These are phyloP conservation scores for Gortyna flavago DNA, from an alignment of 2,888 invertebrate genomes.

Conservation along the genomic window DNA sequence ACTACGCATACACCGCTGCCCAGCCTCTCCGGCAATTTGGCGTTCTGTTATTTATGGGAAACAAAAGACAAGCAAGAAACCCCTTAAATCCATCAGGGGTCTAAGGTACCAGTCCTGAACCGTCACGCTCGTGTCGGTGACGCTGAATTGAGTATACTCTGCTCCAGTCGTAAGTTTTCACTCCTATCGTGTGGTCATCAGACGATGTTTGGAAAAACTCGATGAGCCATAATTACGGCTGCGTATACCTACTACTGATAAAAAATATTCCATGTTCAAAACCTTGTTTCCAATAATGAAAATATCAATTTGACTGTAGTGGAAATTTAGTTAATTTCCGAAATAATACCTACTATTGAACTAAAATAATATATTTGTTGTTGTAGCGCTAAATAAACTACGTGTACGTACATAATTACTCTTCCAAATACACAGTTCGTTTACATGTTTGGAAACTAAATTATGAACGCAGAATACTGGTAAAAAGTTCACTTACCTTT, in stretches of 20 bases:
- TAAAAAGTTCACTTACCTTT: conserved; percentile 68
- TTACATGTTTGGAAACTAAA: background rate
- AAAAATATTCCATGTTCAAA: too few relatives aligned
- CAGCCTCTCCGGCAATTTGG: background rate
- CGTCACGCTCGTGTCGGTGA: background rate
- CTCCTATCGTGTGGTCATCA: background rate
- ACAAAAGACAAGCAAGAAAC: background rate
- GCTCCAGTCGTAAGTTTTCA: background rate
- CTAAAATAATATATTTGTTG: too few relatives aligned
- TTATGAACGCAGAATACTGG: background rate
- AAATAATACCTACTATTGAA: background rate
- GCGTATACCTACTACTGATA: too few relatives aligned
- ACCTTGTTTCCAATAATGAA: too few relatives aligned
- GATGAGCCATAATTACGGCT: too few relatives aligned
- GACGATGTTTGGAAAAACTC: too few relatives aligned
- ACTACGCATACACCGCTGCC: background rate
- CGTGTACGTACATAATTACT: background rate
- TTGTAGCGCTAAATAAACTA: background rate
- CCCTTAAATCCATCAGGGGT: background rate
- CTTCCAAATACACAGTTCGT: background rate
- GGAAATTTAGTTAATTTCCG: background rate
- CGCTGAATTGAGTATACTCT: background rate
- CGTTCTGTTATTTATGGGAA: background rate
- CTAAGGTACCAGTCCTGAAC: background rate
- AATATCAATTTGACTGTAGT: too few relatives aligned